Conservation (phyloP, 92 coral and sea anemone genomes). For the Phenganax marumi region DNA sequence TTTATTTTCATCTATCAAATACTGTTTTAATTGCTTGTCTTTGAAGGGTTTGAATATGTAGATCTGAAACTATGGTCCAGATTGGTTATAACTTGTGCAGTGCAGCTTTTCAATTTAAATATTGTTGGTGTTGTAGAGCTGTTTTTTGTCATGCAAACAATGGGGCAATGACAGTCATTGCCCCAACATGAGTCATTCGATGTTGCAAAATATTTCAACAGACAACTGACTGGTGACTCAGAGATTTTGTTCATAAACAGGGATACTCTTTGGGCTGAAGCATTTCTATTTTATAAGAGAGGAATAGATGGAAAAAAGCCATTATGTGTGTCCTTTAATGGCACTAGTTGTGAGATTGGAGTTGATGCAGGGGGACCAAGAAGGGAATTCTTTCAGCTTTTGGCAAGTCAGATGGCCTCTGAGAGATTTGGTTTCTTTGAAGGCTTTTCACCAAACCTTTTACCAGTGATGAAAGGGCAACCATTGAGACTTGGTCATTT, state of each 20-base stretch:
- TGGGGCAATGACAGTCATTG: background rate
- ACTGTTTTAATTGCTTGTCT: no score
- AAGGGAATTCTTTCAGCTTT: conserved; percentile 28
- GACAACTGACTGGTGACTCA: conserved; percentile 27
- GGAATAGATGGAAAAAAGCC: background rate
- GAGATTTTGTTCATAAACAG: background rate
- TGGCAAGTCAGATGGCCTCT: background rate
- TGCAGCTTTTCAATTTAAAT: no score
- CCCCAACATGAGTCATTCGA: background rate
- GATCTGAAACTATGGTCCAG: no score
- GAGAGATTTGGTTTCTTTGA: conserved; percentile 15
- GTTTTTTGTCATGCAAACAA: no score
- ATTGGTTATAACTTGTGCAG: no score
- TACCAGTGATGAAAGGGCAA: conserved; percentile 25
- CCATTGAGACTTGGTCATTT: conserved; percentile 29
- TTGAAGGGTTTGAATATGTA: no score
- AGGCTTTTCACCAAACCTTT: conserved; percentile 2
- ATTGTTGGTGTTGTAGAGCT: no score
- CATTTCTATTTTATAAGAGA: conserved; percentile 20
- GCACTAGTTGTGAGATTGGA: background rate
- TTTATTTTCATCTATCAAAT: background rate
- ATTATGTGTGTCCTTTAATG: conserved; percentile 17
- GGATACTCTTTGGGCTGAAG: conserved; percentile 15
- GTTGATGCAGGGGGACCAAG: conserved; percentile 16
- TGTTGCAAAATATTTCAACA: background rate